Percentiles rank a stretch among this genome's conserved stretches.
Evolutionary conservation across 1,140 invertebrate species (phyloP).

Genomic region (Venustaconcha ellipsiformis): DNA sequence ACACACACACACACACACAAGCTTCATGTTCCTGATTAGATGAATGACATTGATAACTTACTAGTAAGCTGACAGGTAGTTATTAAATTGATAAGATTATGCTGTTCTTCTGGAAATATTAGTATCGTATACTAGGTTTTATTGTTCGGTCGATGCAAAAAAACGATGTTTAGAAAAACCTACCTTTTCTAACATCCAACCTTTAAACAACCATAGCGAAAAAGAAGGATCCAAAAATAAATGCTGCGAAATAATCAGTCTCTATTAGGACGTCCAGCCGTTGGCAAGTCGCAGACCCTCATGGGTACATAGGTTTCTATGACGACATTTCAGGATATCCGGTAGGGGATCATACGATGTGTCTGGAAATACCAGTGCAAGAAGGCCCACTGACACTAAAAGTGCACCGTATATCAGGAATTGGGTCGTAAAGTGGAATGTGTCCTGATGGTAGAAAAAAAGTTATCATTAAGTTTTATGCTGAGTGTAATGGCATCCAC

Average conservation of each 20-base stretch:
- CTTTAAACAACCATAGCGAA: too few species aligned
- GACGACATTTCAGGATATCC: constrained; percentile 52
- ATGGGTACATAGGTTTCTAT: constrained; percentile 46
- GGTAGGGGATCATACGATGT: constrained; percentile 39
- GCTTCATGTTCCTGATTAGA: too few species aligned
- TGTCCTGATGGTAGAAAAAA: constrained; percentile 33
- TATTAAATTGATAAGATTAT: too few species aligned
- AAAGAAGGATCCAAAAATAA: not conserved
- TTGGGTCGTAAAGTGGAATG: constrained; percentile 46
- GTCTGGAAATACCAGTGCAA: constrained; percentile 44
- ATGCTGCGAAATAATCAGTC: not conserved
- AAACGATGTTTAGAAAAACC: too few species aligned
- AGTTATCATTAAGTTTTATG: not conserved
- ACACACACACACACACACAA: too few species aligned
- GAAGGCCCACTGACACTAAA: constrained; percentile 44
- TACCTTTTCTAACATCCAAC: too few species aligned
- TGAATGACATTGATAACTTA: too few species aligned
- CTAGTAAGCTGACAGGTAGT: too few species aligned
- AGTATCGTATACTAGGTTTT: too few species aligned
- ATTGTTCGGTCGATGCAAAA: too few species aligned
- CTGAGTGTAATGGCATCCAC: too few species aligned
- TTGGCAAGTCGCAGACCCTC: constrained; percentile 27
- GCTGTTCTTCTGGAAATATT: too few species aligned
- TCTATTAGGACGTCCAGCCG: constrained; percentile 8
- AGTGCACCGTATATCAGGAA: constrained; percentile 40